Percentiles rank a stretch among this genome's conserved stretches.
Evolutionary conservation across 2,797 vertebrate genomes (phyloP).

Genomic region (Okamejei kenojei): DNA sequence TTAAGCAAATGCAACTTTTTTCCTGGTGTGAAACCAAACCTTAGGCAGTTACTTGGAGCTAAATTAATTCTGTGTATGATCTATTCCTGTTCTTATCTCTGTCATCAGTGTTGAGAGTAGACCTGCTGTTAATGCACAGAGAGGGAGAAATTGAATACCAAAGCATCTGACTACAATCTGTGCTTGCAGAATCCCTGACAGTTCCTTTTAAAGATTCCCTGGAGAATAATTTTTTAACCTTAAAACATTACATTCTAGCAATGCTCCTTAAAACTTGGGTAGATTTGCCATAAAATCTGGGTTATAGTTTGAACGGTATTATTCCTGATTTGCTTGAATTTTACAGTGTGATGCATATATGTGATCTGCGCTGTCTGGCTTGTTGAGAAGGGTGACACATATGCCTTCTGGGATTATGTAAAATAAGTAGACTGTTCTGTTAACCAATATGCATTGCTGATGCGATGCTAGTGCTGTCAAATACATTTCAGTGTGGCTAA

Average conservation of each 20-base stretch:
- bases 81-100: neutral
- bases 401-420: no score
- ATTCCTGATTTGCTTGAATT: no score
- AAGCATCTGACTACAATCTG: neutral
- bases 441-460: no score
- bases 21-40: neutral
- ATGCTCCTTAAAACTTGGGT: neutral
- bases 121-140: neutral
- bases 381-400: no score
- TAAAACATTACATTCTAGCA: neutral
- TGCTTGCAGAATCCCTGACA: neutral
- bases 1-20: neutral
- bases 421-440: no score
- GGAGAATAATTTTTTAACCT: neutral
- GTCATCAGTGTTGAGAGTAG: neutral
- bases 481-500: no score
- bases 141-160: neutral
- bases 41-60: constrained; percentile 7
- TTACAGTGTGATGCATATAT: no score
- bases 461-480: no score
- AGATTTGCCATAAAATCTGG: no score
- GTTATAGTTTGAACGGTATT: no score
- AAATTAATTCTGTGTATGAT: constrained; percentile 3
- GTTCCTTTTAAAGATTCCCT: neutral
- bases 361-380: no score